phyloP scores from a whole-genome alignment of 2,888 invertebrate genomes.

The Luperina testacea region DNA sequence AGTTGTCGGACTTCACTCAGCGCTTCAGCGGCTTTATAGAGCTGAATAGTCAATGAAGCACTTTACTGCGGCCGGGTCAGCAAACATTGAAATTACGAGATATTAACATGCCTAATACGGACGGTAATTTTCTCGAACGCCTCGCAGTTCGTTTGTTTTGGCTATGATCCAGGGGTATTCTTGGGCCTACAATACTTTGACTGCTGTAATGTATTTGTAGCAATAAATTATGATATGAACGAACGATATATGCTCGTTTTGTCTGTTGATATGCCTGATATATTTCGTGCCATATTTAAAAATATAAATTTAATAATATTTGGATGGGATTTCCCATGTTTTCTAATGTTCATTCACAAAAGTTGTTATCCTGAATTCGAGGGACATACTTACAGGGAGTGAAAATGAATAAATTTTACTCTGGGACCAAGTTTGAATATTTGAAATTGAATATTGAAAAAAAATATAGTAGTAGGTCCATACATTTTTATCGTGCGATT shows the following conservation, averaged over 20 bases:
- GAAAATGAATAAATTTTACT: neutral
- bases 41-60: constrained; percentile 75
- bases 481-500: neutral
- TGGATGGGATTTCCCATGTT: neutral
- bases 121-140: constrained; percentile 52
- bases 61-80: constrained; percentile 61
- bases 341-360: neutral
- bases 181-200: constrained; percentile 41
- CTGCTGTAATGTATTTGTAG: constrained; percentile 35
- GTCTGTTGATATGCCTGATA: constrained; percentile 1
- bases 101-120: constrained; percentile 56
- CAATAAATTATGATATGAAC: constrained; percentile 43
- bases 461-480: neutral
- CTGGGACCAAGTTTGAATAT: neutral
- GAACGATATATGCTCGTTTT: constrained; percentile 5
- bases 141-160: constrained; percentile 47
- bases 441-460: neutral
- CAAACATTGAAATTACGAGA: constrained; percentile 62
- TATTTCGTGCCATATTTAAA: neutral
- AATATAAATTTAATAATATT: neutral
- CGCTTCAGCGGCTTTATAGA: constrained; percentile 65
- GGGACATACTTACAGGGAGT: neutral
- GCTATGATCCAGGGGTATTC: constrained; percentile 48
- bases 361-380: neutral
- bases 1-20: constrained; percentile 79